Percentiles rank a stretch among this genome's conserved stretches.
These are phyloP conservation scores for Hydropsyche tenuis DNA, from an alignment of 1,140 invertebrate species.

Conservation along the genomic window DNA sequence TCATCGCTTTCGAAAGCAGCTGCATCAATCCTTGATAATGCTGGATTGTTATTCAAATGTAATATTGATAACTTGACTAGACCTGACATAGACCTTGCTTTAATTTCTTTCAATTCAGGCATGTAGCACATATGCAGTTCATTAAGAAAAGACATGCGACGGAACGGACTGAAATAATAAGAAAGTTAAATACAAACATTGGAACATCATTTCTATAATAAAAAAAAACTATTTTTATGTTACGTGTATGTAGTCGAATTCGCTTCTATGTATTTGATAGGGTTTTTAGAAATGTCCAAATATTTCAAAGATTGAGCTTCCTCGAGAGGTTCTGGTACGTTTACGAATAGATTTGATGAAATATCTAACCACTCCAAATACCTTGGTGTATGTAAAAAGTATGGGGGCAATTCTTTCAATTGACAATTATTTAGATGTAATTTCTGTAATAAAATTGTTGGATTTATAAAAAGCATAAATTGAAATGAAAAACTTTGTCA, in stretches of 20 bases:
- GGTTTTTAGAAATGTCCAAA: constrained; percentile 73
- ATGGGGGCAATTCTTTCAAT: constrained; percentile 66
- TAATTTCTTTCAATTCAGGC: constrained; percentile 64
- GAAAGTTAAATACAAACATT: constrained; percentile 34
- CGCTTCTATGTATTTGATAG: constrained; percentile 60
- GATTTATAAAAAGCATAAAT: too few species aligned
- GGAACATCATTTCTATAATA: not conserved
- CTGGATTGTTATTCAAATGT: constrained; percentile 65
- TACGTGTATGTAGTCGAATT: constrained; percentile 55
- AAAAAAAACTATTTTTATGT: constrained; percentile 50
- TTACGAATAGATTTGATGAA: constrained; percentile 70
- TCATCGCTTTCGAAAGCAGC: constrained; percentile 58
- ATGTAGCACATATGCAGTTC: constrained; percentile 71
- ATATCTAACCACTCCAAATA: constrained; percentile 70
- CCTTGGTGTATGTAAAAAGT: constrained; percentile 70
- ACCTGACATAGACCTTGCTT: constrained; percentile 59
- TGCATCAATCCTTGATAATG: constrained; percentile 64
- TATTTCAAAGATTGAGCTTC: constrained; percentile 65
- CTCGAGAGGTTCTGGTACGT: constrained; percentile 67
- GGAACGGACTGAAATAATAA: constrained; percentile 65
- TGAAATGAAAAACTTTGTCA: too few species aligned
- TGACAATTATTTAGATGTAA: constrained; percentile 73
- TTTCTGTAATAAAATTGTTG: too few species aligned
- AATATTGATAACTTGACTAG: constrained; percentile 63
- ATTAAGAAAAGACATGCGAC: constrained; percentile 64